phyloP scores from a whole-genome alignment of 2,888 invertebrate species.

The Epinotia bilunana region DNA sequence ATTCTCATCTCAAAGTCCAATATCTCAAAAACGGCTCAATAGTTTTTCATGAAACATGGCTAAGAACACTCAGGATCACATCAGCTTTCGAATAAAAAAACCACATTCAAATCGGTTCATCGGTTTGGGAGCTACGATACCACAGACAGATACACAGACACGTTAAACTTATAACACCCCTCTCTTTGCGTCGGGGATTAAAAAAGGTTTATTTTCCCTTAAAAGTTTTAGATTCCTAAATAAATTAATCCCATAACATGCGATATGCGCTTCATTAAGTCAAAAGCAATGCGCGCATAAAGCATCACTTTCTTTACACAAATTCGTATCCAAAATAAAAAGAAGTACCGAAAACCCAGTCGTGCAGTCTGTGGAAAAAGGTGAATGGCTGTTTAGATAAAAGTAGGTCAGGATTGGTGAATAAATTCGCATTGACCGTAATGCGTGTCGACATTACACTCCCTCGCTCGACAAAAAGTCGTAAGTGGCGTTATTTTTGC shows the following conservation, averaged over 20 bases:
- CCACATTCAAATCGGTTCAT: too few species aligned
- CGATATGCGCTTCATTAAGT: background rate
- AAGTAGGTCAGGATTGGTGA: constrained; percentile 68
- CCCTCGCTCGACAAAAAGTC: background rate
- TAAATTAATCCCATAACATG: background rate
- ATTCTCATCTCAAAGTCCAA: too few species aligned
- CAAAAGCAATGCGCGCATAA: background rate
- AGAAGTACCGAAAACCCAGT: constrained; percentile 29
- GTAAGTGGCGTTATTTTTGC: background rate
- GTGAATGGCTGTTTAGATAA: constrained; percentile 58
- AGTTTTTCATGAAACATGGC: too few species aligned
- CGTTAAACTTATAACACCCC: too few species aligned
- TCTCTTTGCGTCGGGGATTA: too few species aligned
- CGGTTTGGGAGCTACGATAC: too few species aligned
- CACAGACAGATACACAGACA: too few species aligned
- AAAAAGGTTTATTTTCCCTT: too few species aligned
- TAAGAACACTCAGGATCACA: too few species aligned
- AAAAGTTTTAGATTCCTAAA: too few species aligned
- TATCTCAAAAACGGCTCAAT: too few species aligned
- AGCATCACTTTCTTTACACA: background rate
- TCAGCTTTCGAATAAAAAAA: too few species aligned
- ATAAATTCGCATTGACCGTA: constrained; percentile 70
- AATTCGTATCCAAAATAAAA: constrained; percentile 21
- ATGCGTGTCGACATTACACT: constrained; percentile 66
- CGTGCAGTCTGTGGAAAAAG: constrained; percentile 54